Conservation (phyloP, 2,797 vertebrate species). For the Amblyraja radiata region DNA sequence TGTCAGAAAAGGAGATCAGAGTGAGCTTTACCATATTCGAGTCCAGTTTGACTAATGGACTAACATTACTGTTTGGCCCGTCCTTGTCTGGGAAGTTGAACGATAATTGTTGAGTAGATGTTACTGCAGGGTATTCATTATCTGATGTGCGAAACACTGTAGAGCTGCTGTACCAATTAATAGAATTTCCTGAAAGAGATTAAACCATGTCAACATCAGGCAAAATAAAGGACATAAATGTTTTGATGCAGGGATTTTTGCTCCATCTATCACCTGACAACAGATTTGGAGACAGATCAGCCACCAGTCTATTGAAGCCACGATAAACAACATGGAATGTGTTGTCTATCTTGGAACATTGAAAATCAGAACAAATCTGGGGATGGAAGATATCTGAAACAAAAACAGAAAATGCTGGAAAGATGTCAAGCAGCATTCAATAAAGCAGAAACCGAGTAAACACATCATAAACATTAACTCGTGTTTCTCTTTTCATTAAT, state of each 20-base stretch:
- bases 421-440: too few relatives aligned
- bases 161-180: neutral
- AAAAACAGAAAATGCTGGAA: too few relatives aligned
- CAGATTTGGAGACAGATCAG: neutral
- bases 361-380: too few relatives aligned
- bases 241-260: neutral
- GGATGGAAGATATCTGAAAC: too few relatives aligned
- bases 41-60: neutral
- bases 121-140: neutral
- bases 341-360: neutral
- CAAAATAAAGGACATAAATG: neutral
- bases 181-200: conserved; percentile 5
- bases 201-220: neutral
- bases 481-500: too few relatives aligned
- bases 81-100: neutral
- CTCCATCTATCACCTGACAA: neutral
- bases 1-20: neutral
- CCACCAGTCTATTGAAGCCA: neutral
- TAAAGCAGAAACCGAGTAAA: too few relatives aligned
- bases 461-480: too few relatives aligned
- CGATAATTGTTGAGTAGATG: neutral
- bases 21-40: neutral
- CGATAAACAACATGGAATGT: neutral
- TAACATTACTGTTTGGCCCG: neutral
- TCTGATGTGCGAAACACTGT: neutral